These are phyloP conservation scores for Misgurnus mizolepis DNA, from an alignment of 2,113 vertebrate species.

Conservation along the genomic window DNA sequence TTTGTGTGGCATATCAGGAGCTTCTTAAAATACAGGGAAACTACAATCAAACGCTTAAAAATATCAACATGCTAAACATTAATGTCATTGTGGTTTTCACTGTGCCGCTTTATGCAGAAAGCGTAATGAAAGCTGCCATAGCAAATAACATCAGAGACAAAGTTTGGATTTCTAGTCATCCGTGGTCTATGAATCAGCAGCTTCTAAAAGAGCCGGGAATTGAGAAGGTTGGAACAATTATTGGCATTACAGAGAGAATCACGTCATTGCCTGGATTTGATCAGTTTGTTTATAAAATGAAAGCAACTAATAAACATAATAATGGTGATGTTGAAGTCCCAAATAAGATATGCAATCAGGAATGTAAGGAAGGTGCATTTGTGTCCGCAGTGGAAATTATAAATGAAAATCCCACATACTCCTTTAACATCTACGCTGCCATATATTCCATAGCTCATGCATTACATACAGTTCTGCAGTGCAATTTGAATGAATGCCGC, in stretches of 20 bases:
- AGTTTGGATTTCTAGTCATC: conserved; percentile 82
- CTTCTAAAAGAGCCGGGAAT: no score
- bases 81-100: conserved; percentile 61
- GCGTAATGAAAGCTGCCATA: conserved; percentile 72
- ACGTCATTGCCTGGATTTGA: conserved; percentile 64
- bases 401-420: conserved; percentile 48
- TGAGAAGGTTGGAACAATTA: no score
- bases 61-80: no score
- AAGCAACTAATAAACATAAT: background rate
- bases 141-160: conserved; percentile 71
- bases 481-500: conserved; percentile 65
- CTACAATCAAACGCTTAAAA: no score
- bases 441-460: conserved; percentile 22
- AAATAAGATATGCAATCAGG: no score
- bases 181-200: conserved; percentile 55
- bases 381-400: conserved; percentile 27
- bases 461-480: conserved; percentile 78
- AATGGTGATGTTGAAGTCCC: background rate
- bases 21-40: conserved; percentile 59
- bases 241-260: conserved; percentile 49
- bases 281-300: conserved; percentile 59
- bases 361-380: conserved; percentile 64
- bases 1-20: conserved; percentile 76
- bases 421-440: conserved; percentile 73
- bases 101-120: background rate